Evolutionary conservation across 1,140 invertebrate species (phyloP), one percentile per base, ranked within the genome.

Genomic region (Drosophila subobscura): DNA sequence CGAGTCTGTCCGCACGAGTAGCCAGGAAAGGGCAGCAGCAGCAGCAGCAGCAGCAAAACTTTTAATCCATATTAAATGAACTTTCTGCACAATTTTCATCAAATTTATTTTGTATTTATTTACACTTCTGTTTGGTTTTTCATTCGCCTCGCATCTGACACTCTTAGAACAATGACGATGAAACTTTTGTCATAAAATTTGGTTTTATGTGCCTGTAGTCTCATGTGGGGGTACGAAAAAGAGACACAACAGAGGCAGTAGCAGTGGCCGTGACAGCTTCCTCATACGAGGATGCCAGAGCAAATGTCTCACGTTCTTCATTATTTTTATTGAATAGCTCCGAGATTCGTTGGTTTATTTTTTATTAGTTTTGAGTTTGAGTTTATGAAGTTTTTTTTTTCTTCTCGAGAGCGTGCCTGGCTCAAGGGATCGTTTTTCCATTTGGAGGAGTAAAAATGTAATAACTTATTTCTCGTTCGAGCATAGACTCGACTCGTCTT

Each of bases 41-140:
- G 3, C 8, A 10, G 33, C 7, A 33, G 29, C 52, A 63, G 55
- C 40, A 64, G 71, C 57, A 65, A 79, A 79, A 79, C 77, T 79
- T 79, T 79, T 79, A 79, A 79, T 79, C 77, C 77, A 79, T 79
- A 79, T 79, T 79, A 79, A 79, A 79, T 79, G 77, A 79, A 79
- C 65, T 79, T 79, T 76, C 72, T 58, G 60, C 66, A 76, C 77
- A 79, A 80, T 79, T 79, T 79, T 79, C 72, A 72, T 77, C 78
- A 81, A 81, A 81, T 81, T 81, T 81, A 81, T 83, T 81, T 73
- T 70, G 73, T 72, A 81, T 77, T 83, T 83, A 81, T 77, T 81
- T 81, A 81, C 73, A 81, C 68, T 80, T 76, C 41, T 76, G 64
- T 80, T 77, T 76, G 64, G 72, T 66, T 76, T 76, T 68, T 60